Conservation (phyloP, 2,888 invertebrate species). For the Oxycera nigricornis region DNA sequence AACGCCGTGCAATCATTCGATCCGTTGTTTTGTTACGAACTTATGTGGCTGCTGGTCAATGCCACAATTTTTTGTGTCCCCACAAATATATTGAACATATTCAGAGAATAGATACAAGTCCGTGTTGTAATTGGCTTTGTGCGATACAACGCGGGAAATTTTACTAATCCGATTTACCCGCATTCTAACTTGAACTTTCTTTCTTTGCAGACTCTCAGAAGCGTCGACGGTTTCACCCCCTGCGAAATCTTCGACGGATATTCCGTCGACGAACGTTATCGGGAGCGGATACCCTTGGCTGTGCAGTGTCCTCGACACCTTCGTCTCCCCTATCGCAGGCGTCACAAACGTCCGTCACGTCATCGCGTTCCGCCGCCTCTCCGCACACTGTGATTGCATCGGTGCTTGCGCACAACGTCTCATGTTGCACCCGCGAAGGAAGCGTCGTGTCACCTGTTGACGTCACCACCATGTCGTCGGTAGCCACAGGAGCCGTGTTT, state of each 20-base stretch:
- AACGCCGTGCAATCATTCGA: no score
- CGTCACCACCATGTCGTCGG: constrained; percentile 43
- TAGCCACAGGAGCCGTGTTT: constrained; percentile 14
- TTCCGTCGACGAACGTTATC: constrained; percentile 61
- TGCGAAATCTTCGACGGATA: constrained; percentile 61
- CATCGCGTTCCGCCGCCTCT: constrained; percentile 26
- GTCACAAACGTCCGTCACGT: constrained; percentile 47
- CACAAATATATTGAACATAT: no score
- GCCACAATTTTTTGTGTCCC: no score
- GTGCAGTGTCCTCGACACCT: constrained; percentile 48
- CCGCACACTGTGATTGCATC: constrained; percentile 44
- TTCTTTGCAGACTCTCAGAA: constrained; percentile 57
- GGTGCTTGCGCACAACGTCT: constrained; percentile 43
- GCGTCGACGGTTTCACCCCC: constrained; percentile 61
- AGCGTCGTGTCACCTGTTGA: constrained; percentile 44
- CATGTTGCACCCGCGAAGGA: constrained; percentile 6
- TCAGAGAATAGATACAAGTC: no score
- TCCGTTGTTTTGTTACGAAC: no score
- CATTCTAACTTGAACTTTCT: no score
- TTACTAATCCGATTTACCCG: no score
- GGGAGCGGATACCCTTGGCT: constrained; percentile 51
- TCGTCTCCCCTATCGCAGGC: constrained; percentile 54
- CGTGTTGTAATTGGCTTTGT: no score
- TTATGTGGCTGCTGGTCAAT: no score
- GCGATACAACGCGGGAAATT: no score